phyloP scores from a whole-genome alignment of 2,113 vertebrate species.

The Rana temporaria region DNA sequence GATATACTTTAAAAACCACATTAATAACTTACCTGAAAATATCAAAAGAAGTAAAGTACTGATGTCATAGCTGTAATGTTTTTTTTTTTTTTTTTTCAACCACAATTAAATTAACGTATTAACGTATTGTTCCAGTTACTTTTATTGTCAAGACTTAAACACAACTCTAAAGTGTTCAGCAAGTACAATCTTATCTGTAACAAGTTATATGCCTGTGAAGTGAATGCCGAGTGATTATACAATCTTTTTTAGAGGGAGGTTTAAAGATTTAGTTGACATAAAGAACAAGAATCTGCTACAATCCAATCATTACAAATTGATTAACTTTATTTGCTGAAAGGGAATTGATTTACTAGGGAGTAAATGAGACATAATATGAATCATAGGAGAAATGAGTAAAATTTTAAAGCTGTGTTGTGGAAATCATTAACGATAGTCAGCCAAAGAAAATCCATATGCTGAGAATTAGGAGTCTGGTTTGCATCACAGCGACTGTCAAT shows the following conservation, averaged over 20 bases:
- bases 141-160: too few relatives aligned
- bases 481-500: conserved; percentile 42
- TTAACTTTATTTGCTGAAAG: conserved; percentile 58
- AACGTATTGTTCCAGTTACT: too few relatives aligned
- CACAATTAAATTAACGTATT: too few relatives aligned
- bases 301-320: conserved; percentile 59
- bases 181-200: conserved; percentile 10
- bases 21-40: too few relatives aligned
- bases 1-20: too few relatives aligned
- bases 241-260: conserved; percentile 45
- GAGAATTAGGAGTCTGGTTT: conserved; percentile 57
- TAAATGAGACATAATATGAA: conserved; percentile 58
- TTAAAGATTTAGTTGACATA: conserved; percentile 56
- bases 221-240: conserved; percentile 49
- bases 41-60: too few relatives aligned
- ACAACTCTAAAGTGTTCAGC: neutral
- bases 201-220: conserved; percentile 46
- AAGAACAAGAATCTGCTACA: conserved; percentile 56
- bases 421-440: conserved; percentile 51
- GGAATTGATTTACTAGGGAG: conserved; percentile 53
- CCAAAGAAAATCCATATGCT: conserved; percentile 53
- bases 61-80: too few relatives aligned
- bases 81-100: too few relatives aligned
- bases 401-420: conserved; percentile 56
- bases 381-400: conserved; percentile 57